Percentiles rank a stretch among this genome's conserved stretches.
These are phyloP conservation scores for Trogon surrucura DNA, from an alignment of 2,113 vertebrate genomes.

Conservation along the genomic window DNA sequence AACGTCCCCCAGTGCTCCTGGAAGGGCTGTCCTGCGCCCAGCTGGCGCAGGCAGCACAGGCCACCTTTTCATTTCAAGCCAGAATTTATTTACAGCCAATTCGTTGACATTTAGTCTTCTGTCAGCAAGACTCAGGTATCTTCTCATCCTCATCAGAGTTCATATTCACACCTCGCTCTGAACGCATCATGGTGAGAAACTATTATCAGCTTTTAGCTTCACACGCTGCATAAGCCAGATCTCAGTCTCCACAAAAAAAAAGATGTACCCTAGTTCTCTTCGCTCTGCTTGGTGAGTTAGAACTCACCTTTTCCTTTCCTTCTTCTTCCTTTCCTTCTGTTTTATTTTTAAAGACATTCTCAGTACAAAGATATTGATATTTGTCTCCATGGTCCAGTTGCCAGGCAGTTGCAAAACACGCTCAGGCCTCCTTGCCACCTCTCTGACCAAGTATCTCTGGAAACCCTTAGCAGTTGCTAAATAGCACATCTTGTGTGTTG, in stretches of 20 bases:
- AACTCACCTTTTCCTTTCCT: neutral
- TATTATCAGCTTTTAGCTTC: neutral
- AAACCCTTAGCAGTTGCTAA: neutral
- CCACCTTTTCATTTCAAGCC: neutral
- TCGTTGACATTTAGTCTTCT: neutral
- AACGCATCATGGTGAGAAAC: rapidly evolving
- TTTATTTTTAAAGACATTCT: neutral
- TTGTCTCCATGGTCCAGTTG: neutral
- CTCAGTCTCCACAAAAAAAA: neutral
- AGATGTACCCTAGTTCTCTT: neutral
- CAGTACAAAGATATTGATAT: neutral
- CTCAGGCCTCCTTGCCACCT: rapidly evolving
- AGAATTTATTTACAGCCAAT: neutral
- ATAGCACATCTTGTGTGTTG: neutral
- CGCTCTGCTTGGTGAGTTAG: neutral
- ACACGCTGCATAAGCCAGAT: neutral
- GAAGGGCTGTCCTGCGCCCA: neutral
- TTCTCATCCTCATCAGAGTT: neutral
- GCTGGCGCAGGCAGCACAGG: neutral
- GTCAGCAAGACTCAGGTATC: neutral
- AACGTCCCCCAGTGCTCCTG: neutral
- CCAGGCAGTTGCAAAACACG: neutral
- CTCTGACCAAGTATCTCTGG: neutral
- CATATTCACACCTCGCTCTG: neutral
- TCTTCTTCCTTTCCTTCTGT: too few species aligned